These are phyloP conservation scores for Bombus balteatus DNA, from an alignment of 1,140 invertebrate genomes.

Conservation along the genomic window DNA sequence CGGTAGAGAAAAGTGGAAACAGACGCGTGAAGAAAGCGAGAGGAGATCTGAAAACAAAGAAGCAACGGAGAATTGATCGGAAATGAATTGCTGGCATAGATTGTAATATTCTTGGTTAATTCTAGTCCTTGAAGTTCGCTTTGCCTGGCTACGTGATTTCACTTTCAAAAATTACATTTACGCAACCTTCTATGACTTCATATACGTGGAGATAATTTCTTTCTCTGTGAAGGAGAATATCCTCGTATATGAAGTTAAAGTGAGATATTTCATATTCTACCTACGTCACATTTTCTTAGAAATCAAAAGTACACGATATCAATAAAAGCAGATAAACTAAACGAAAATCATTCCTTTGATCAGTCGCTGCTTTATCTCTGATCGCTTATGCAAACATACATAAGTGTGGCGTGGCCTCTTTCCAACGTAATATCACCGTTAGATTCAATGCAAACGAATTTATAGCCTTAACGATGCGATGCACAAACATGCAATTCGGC, in stretches of 20 bases:
- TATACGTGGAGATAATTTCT: too few species aligned
- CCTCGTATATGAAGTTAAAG: too few species aligned
- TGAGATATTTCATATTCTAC: neutral
- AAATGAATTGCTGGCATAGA: neutral
- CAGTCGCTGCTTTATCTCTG: neutral
- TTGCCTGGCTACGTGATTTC: neutral
- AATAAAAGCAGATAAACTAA: neutral
- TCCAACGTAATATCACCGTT: neutral
- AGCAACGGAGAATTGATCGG: too few species aligned
- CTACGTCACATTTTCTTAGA: neutral
- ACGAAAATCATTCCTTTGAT: neutral
- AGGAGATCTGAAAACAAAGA: constrained; percentile 7
- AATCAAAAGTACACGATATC: neutral
- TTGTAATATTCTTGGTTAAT: neutral
- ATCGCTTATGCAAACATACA: neutral
- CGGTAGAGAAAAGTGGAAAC: neutral
- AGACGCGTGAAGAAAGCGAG: neutral
- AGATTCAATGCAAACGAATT: neutral
- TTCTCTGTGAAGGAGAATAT: too few species aligned
- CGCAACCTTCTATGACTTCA: too few species aligned
- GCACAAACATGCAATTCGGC: neutral
- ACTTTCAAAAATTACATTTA: too few species aligned
- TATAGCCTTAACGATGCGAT: neutral
- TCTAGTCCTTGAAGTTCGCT: neutral
- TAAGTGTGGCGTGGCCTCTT: neutral